Evolutionary conservation across 2,888 invertebrate species (phyloP).

Genomic region (Acanthosepion esculentum): DNA sequence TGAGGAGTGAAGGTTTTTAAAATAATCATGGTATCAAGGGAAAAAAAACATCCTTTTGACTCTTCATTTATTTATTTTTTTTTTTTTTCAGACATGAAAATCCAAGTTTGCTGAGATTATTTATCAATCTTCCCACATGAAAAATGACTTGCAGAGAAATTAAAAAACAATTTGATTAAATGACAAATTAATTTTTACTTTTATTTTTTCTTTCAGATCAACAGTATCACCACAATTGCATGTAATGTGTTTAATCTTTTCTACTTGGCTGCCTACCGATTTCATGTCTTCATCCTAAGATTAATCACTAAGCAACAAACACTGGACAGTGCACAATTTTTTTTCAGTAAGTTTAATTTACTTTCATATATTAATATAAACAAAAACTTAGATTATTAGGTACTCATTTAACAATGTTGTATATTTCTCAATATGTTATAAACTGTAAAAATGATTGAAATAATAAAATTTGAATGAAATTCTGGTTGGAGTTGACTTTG

Average conservation of each 20-base stretch:
- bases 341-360: slow-evolving; percentile 7
- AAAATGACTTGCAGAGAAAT: too few relatives aligned
- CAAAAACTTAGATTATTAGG: too few relatives aligned
- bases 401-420: too few relatives aligned
- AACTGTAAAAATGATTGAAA: too few relatives aligned
- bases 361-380: neutral
- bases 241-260: neutral
- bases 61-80: too few relatives aligned
- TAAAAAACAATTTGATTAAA: neutral
- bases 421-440: too few relatives aligned
- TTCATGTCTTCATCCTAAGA: neutral
- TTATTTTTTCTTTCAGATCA: neutral
- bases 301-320: neutral
- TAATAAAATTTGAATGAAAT: too few relatives aligned
- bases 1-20: too few relatives aligned
- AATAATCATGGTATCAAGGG: too few relatives aligned
- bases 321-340: neutral
- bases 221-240: neutral
- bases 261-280: neutral
- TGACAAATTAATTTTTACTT: neutral
- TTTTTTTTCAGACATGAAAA: too few relatives aligned
- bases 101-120: neutral
- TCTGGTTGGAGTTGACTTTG: too few relatives aligned
- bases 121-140: neutral
- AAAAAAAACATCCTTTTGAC: too few relatives aligned